Conservation (phyloP, 2,113 vertebrate species). For the Tricholaema leucomelas region DNA sequence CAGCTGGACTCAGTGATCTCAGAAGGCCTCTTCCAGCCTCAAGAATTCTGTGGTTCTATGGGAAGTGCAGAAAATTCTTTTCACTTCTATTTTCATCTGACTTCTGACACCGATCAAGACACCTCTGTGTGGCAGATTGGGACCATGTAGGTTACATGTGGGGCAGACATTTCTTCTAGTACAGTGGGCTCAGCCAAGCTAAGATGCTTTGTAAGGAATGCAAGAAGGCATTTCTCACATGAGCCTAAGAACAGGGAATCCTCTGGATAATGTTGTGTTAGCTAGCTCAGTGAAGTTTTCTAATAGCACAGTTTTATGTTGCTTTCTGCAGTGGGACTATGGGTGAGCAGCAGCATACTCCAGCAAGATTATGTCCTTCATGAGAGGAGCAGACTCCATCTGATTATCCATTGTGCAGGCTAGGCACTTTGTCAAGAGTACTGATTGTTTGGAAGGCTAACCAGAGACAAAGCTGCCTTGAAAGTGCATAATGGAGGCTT, state of each 20-base stretch:
- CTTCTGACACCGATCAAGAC: not conserved
- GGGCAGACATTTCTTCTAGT: not conserved
- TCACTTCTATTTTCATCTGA: not conserved
- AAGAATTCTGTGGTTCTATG: too few species aligned
- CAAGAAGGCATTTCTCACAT: not conserved
- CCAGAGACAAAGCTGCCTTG: not conserved
- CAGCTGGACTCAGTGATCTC: too few species aligned
- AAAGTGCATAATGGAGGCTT: not conserved
- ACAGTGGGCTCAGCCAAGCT: not conserved
- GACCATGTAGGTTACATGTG: not conserved
- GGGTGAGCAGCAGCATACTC: not conserved
- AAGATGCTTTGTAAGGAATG: not conserved
- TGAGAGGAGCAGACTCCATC: not conserved
- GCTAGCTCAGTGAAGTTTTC: not conserved
- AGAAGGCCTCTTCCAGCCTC: too few species aligned
- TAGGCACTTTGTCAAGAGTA: not conserved
- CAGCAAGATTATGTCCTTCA: not conserved
- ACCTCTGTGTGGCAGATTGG: not conserved
- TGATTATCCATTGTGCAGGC: not conserved
- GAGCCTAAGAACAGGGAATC: not conserved
- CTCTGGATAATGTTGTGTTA: not conserved
- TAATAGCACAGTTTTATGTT: not conserved
- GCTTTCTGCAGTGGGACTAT: not conserved
- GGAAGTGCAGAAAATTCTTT: not conserved
- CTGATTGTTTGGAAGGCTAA: not conserved